These are phyloP conservation scores for Collichthys lucidus DNA, from an alignment of 2,113 vertebrate genomes.

Conservation along the genomic window DNA sequence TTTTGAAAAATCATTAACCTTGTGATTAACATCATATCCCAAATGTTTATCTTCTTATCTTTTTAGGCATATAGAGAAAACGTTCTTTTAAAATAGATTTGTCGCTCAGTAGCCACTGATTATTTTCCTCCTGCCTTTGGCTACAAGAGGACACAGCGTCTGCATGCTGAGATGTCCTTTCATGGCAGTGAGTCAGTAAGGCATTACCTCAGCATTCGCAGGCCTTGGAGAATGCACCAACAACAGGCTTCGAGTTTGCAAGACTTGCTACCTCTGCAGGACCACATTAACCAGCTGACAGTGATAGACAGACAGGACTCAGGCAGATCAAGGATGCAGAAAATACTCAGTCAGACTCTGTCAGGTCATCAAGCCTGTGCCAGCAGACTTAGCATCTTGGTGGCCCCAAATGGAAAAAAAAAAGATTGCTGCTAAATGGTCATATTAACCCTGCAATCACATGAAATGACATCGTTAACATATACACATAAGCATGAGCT, in stretches of 20 bases:
- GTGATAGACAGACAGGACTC: constrained; percentile 53
- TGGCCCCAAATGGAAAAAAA: background rate
- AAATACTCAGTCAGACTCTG: constrained; percentile 35
- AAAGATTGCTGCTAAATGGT: background rate
- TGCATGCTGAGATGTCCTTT: constrained; percentile 62
- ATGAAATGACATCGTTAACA: background rate
- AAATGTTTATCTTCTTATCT: background rate
- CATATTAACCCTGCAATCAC: background rate
- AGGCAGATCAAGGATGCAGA: constrained; percentile 73
- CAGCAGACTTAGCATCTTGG: constrained; percentile 4
- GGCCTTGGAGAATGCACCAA: constrained; percentile 49
- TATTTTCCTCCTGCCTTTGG: background rate
- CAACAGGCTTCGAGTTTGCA: constrained; percentile 45
- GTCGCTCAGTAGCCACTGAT: background rate
- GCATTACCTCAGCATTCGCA: constrained; percentile 62
- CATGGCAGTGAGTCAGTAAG: constrained; percentile 49
- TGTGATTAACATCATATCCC: background rate
- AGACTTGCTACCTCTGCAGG: constrained; percentile 51
- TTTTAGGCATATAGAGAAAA: too few species aligned
- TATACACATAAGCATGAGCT: background rate
- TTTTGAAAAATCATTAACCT: background rate
- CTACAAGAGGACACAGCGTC: constrained; percentile 4
- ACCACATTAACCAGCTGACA: constrained; percentile 60
- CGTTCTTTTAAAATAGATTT: background rate
- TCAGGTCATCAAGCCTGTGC: constrained; percentile 20